A percentile compares a stretch with the other conserved stretches of the same genome.
These are phyloP conservation scores for Salminus brasiliensis DNA, from an alignment of 2,113 vertebrate genomes.

Conservation along the genomic window DNA sequence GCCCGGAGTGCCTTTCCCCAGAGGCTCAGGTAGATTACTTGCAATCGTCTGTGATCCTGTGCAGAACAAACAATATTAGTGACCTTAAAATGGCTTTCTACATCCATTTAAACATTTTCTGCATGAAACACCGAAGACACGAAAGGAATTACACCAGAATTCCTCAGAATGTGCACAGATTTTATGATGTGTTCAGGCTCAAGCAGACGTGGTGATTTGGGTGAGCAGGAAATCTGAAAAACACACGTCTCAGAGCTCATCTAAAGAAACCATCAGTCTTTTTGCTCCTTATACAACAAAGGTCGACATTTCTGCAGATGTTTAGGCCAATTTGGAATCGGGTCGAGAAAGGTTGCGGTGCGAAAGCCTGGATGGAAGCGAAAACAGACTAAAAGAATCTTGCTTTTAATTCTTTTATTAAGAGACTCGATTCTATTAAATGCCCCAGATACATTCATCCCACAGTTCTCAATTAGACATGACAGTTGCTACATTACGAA, in stretches of 20 bases:
- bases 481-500: constrained; percentile 80
- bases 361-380: constrained; percentile 64
- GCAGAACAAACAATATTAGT: background rate
- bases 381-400: constrained; percentile 73
- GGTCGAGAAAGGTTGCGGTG: constrained; percentile 68
- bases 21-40: background rate
- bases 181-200: background rate
- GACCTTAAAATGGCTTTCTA: background rate
- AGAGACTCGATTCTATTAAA: constrained; percentile 77
- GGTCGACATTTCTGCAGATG: too few species aligned
- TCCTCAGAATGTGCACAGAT: background rate
- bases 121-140: background rate
- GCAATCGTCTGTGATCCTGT: too few species aligned
- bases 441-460: constrained; percentile 78
- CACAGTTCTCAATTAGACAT: constrained; percentile 76
- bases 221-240: too few species aligned
- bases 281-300: background rate
- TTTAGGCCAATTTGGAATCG: too few species aligned
- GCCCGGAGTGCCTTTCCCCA: constrained; percentile 13
- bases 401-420: constrained; percentile 77
- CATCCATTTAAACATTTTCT: background rate
- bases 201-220: background rate
- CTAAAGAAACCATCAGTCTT: background rate
- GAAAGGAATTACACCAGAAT: background rate
- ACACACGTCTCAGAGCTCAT: too few species aligned